Evolutionary conservation across 2,888 invertebrate species (phyloP).

Genomic region (Drosophila diplacantha): DNA sequence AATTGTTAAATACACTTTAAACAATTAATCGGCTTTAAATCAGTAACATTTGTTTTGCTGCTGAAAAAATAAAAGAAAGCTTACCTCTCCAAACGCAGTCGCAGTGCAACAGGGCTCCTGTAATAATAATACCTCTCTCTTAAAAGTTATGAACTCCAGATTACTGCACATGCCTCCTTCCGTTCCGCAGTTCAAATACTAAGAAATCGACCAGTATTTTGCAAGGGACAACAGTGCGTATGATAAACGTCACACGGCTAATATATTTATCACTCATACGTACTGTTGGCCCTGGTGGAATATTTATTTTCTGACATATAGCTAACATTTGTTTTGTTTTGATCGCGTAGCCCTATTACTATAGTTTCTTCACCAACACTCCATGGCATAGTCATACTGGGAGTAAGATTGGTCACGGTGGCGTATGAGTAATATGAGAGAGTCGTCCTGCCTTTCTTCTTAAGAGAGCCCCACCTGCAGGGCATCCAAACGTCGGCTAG

Average conservation of each 20-base stretch:
- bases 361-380: neutral
- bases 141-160: neutral
- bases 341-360: neutral
- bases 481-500: neutral
- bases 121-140: too few species aligned
- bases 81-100: too few species aligned
- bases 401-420: neutral
- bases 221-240: neutral
- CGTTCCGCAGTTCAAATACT: neutral
- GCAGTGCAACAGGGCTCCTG: too few species aligned
- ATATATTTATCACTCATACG: constrained; percentile 1
- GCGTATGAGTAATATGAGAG: neutral
- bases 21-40: neutral
- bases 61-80: neutral
- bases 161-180: neutral
- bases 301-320: neutral
- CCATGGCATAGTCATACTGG: too few species aligned
- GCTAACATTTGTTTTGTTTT: neutral
- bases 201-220: neutral
- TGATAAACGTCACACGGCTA: neutral
- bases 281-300: neutral
- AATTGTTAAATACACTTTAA: neutral
- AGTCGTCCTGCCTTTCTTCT: neutral
- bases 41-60: neutral
- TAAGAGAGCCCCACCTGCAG: neutral